Base-by-base conservation (phyloP, 2,113 vertebrate species). In the Halichoerus grypus region DNA sequence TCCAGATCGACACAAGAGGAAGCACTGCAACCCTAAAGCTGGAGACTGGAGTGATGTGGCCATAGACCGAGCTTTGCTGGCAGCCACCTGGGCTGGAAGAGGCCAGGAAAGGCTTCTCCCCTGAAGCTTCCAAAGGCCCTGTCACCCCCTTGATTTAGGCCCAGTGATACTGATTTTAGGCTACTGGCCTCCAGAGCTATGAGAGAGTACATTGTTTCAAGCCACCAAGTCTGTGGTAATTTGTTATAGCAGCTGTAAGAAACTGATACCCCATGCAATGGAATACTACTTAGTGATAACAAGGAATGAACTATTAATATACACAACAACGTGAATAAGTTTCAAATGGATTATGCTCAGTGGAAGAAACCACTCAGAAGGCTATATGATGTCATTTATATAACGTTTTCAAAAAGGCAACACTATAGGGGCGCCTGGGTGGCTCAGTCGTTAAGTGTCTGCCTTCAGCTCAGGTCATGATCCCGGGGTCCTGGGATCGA, bases 341-440 rank as follows among this genome's bases (percentile, higher is more conserved):
- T 46, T 91, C 53, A 57, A 71, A 55, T 59, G 31, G 21, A 51
- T 55, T 61, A 39, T 21, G 36, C 55, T 94, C 63, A 63, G 46
- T 85, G 63, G 94, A 96, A 94, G 69, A 96, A 92, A 28, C 14
- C 36, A 42, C 13, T 79, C 42, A 69, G 88, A 31, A 91, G 69
- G 19, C 18, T 82, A 7, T 21, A 61, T 57, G 67, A 82, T 67
- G 82, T 91, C 51, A 49, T 83, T 77, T 55, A 53, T 36, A 33
- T 46, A 13, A 76, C 13, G 33, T 67, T 76, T 51, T 88, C 77
- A 59, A 71, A 92, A 90, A 90, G 33, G 72, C 16, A 85, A 72
- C 67, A 42, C 39, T 42, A 42, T 42, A 42, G 39, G 39, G 39
- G 39, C 39, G 1, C 39, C 39, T 42, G 39, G 39, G 39, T 42